Conservation (phyloP, 2,888 invertebrate species). For the Selenia dentaria region DNA sequence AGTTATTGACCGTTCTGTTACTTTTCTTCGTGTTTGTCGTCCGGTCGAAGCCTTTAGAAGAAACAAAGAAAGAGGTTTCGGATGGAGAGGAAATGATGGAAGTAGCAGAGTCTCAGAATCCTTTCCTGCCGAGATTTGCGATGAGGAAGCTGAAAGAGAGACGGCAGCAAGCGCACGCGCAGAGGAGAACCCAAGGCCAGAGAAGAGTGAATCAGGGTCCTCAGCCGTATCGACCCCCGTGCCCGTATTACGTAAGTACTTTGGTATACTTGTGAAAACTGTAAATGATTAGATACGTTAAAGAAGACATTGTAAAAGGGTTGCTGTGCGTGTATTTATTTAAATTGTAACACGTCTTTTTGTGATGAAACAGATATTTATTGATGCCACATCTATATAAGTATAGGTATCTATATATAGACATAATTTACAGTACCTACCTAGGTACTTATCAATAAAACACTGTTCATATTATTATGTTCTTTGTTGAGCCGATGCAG, state of each 20-base stretch:
- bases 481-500: too few species aligned
- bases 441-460: too few species aligned
- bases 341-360: too few species aligned
- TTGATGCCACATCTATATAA: too few species aligned
- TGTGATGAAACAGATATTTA: too few species aligned
- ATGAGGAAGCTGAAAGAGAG: conserved; percentile 69
- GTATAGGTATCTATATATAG: too few species aligned
- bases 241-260: conserved; percentile 48
- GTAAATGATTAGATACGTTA: too few species aligned
- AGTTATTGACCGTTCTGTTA: conserved; percentile 42
- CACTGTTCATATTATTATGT: too few species aligned
- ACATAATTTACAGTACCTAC: too few species aligned
- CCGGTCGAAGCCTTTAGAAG: conserved; percentile 50
- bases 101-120: conserved; percentile 66
- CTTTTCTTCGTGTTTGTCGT: conserved; percentile 42
- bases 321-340: too few species aligned
- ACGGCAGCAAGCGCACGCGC: conserved; percentile 55
- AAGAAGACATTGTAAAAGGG: too few species aligned
- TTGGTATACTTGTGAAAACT: too few species aligned
- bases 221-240: conserved; percentile 27
- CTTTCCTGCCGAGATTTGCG: conserved; percentile 71
- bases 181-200: conserved; percentile 52
- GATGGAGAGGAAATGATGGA: conserved; percentile 64
- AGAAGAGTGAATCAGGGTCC: conserved; percentile 39
- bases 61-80: conserved; percentile 30